A percentile compares a stretch with the other conserved stretches of the same genome.
These are phyloP conservation scores for Corythaeola cristata DNA, from an alignment of 2,113 vertebrate species.

Conservation along the genomic window DNA sequence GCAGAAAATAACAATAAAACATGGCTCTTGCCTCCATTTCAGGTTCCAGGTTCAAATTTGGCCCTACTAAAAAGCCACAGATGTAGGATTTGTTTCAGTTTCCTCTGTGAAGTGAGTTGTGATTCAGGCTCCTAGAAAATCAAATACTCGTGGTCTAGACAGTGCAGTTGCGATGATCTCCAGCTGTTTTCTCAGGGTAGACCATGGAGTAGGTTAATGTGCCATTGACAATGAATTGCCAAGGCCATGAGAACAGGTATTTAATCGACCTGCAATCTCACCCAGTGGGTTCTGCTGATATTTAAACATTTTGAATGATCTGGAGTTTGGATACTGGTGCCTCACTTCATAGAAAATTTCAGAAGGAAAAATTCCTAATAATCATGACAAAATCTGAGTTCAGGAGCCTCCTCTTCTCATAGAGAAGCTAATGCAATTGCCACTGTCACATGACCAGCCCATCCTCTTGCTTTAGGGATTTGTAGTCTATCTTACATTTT, in stretches of 20 bases:
- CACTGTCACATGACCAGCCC: background rate
- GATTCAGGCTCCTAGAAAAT: background rate
- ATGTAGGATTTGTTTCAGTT: background rate
- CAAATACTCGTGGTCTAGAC: background rate
- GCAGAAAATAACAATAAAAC: background rate
- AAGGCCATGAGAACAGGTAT: background rate
- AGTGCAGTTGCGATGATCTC: background rate
- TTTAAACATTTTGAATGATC: background rate
- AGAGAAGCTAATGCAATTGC: background rate
- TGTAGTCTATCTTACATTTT: background rate
- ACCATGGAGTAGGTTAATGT: background rate
- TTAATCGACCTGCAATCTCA: background rate
- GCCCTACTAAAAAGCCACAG: background rate
- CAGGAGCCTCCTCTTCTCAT: background rate
- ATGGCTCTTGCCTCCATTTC: background rate
- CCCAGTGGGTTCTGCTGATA: background rate
- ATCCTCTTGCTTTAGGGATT: background rate
- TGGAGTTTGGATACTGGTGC: background rate
- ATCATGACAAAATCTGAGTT: background rate
- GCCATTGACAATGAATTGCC: background rate
- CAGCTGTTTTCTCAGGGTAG: background rate
- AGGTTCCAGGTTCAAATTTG: background rate
- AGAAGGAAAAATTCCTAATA: background rate
- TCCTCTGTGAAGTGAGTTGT: background rate
- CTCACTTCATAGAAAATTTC: background rate